These are phyloP conservation scores for Operophtera brumata DNA, from an alignment of 2,888 invertebrate species.

Conservation along the genomic window DNA sequence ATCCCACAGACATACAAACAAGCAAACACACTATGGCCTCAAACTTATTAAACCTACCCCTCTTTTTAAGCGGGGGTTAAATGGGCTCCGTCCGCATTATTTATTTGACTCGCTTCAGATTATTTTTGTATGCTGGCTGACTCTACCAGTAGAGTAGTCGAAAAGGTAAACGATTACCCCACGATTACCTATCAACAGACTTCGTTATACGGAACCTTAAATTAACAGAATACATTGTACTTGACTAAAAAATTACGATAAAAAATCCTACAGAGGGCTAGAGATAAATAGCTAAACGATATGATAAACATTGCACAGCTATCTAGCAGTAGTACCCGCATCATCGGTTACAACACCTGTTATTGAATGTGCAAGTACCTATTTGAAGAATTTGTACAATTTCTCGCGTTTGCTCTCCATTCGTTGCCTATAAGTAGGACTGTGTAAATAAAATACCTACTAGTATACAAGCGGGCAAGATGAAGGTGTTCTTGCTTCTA, in stretches of 20 bases:
- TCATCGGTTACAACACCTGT: constrained; percentile 28
- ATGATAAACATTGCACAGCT: constrained; percentile 25
- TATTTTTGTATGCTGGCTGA: too few relatives aligned
- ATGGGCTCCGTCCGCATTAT: too few relatives aligned
- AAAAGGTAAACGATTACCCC: too few relatives aligned
- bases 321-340: constrained; percentile 38
- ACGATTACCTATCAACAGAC: neutral
- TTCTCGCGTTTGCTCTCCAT: constrained; percentile 25
- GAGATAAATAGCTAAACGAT: constrained; percentile 16
- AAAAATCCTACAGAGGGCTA: neutral
- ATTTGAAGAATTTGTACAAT: constrained; percentile 40
- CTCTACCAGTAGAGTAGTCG: too few relatives aligned
- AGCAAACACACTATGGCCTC: too few relatives aligned
- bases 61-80: too few relatives aligned
- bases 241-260: constrained; percentile 7
- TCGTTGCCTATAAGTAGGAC: constrained; percentile 41
- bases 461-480: constrained; percentile 37
- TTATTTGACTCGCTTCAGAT: too few relatives aligned
- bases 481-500: constrained; percentile 55
- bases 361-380: constrained; percentile 33
- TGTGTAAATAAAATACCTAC: constrained; percentile 39
- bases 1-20: too few relatives aligned
- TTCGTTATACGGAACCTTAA: constrained; percentile 10
- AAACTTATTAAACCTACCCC: too few relatives aligned
- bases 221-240: constrained; percentile 1